Base-by-base conservation (phyloP, 1,140 invertebrate species). In the Drosophila ambigua region DNA sequence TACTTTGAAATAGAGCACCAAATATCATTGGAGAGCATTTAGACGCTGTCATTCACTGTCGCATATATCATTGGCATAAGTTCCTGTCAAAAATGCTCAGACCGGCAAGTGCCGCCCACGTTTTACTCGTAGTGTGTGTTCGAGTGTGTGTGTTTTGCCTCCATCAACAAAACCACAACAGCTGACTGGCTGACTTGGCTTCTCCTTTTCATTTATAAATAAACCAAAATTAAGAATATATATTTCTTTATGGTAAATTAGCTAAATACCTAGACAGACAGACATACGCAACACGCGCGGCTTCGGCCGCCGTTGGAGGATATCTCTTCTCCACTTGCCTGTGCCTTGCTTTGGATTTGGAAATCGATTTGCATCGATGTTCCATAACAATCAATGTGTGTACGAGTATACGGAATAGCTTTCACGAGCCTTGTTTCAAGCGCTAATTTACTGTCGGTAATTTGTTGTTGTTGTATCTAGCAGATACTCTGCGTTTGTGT, bases 121-220 rank as follows among this genome's bases (percentile, higher is more conserved):
- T 54, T 20, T 46, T 57, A 53, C 1, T 31, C 8, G 43, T 46
- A 28, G 51, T 48, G 77, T 65, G 16, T 68, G 35, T 69, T 68
- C 35, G 15, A n/a, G 2, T 4, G 9, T 3, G 31, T 39, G 35
- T 28, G 26, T 39, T 4, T 13, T 39, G 11, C 35, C 35, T 39
- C 23, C 67, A 69, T 69, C 67, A 71, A 69, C 69, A 73, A 73
- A 82, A 63, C 55, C 79, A 23, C 75, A 83, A 83, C 79, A 83
- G 79, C 79, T 83, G 79, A 83, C 71, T 71, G 35, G n/a, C n/a
- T n/a, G n/a, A n/a, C n/a, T n/a, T n/a, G n/a, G 35, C 35, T 79
- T 55, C 11, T 24, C 31, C 53, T 53, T 53, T 53, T 73, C 58
- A 68, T 77, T 83, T 83, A 83, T 76, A 83, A 83, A 83, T 83